Evolutionary conservation across 2,797 vertebrate species (phyloP).

Genomic region (Rhinophrynus dorsalis): DNA sequence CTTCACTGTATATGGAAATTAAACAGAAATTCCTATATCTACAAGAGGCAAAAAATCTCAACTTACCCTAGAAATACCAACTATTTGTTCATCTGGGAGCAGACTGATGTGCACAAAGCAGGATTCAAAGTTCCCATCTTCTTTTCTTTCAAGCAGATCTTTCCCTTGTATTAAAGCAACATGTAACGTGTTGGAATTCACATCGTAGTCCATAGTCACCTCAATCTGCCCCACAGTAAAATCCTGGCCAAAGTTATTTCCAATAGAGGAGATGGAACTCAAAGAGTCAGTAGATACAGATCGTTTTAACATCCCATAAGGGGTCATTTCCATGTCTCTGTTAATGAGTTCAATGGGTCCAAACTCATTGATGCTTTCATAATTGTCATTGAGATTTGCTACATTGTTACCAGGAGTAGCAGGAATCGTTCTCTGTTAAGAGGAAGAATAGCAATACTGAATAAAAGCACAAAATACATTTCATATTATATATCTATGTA

Average conservation of each 20-base stretch:
- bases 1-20: too few relatives aligned
- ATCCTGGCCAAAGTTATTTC: constrained; percentile 94
- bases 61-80: constrained; percentile 88
- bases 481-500: not conserved
- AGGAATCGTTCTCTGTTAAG: constrained; percentile 71
- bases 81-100: constrained; percentile 85
- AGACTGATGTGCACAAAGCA: constrained; percentile 91
- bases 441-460: too few relatives aligned
- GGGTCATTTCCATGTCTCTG: constrained; percentile 77
- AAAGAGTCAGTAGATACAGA: constrained; percentile 91
- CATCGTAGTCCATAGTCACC: constrained; percentile 84
- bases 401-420: constrained; percentile 64
- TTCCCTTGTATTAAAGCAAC: constrained; percentile 92
- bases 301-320: constrained; percentile 78
- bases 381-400: constrained; percentile 84
- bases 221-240: constrained; percentile 93
- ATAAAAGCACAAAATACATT: not conserved
- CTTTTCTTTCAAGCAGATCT: constrained; percentile 90
- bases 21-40: too few relatives aligned
- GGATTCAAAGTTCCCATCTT: constrained; percentile 87
- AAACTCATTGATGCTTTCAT: constrained; percentile 83
- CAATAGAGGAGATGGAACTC: constrained; percentile 92
- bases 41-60: too few relatives aligned
- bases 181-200: constrained; percentile 68
- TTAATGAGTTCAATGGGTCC: constrained; percentile 91